A percentile compares a stretch with the other conserved stretches of the same genome.
phyloP scores from a whole-genome alignment of 2,888 invertebrate genomes.

The Ephialtes manifestator region DNA sequence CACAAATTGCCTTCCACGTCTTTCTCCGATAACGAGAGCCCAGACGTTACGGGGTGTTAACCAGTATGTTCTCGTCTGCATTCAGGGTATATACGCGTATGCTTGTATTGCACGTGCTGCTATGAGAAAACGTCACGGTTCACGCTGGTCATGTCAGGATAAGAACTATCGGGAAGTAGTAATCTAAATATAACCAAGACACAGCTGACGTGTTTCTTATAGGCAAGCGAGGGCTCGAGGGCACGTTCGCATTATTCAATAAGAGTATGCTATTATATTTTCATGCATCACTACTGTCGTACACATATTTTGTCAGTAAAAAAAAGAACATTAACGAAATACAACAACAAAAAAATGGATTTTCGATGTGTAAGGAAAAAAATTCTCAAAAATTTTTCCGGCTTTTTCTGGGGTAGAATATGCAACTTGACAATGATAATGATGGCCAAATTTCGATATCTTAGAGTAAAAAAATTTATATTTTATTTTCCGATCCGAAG shows the following conservation, averaged over 20 bases:
- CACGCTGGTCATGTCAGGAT: constrained; percentile 40
- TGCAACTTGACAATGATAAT: too few relatives aligned
- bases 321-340: too few relatives aligned
- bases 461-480: too few relatives aligned
- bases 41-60: constrained; percentile 19
- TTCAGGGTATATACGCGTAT: neutral
- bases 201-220: constrained; percentile 18
- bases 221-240: neutral
- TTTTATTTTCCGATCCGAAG: too few relatives aligned
- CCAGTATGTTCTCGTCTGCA: constrained; percentile 4
- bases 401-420: too few relatives aligned
- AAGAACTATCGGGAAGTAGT: constrained; percentile 45
- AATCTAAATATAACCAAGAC: constrained; percentile 40
- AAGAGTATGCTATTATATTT: neutral
- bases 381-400: too few relatives aligned
- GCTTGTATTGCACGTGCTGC: constrained; percentile 17
- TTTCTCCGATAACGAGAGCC: constrained; percentile 16
- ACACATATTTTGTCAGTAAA: neutral
- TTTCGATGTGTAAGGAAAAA: too few relatives aligned
- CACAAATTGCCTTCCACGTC: constrained; percentile 23
- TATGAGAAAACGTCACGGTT: constrained; percentile 23
- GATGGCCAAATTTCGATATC: too few relatives aligned
- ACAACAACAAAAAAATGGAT: too few relatives aligned
- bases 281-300: neutral
- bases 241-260: neutral